phyloP scores from a whole-genome alignment of 2,113 vertebrate species.

The Nothobranchius furzeri region DNA sequence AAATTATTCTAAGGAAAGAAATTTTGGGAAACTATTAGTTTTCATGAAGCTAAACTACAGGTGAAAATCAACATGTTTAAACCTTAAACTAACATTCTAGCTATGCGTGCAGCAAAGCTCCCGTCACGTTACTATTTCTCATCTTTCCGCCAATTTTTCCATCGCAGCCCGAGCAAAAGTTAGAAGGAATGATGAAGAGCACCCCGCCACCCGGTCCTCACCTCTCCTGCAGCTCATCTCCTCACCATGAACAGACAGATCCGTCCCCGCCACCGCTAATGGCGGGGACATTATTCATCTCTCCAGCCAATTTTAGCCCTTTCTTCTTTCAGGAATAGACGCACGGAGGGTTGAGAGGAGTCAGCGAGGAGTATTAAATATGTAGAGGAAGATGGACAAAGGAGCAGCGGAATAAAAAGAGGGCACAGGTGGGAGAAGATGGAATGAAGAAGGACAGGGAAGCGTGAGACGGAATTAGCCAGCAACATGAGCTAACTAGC shows the following conservation, averaged over 20 bases:
- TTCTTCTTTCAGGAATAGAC: slow-evolving; percentile 71
- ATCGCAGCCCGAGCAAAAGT: slow-evolving; percentile 37
- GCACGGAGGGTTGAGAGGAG: slow-evolving; percentile 73
- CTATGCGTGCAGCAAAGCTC: neutral
- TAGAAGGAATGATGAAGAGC: slow-evolving; percentile 33
- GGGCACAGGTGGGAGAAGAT: slow-evolving; percentile 43
- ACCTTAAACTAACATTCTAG: too few relatives aligned
- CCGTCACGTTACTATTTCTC: neutral
- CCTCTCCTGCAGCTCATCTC: slow-evolving; percentile 53
- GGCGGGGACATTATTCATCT: slow-evolving; percentile 87
- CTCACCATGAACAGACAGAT: slow-evolving; percentile 83
- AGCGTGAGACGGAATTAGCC: slow-evolving; percentile 7
- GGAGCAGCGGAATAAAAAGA: slow-evolving; percentile 59
- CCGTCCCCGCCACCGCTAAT: slow-evolving; percentile 82
- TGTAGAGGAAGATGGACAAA: slow-evolving; percentile 77
- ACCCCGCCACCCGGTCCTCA: slow-evolving; percentile 35
- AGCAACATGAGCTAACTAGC: slow-evolving; percentile 16
- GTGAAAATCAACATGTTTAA: too few relatives aligned
- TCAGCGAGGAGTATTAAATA: slow-evolving; percentile 81
- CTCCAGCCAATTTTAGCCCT: slow-evolving; percentile 79
- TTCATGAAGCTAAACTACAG: too few relatives aligned
- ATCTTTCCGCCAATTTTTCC: neutral
- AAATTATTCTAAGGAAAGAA: too few relatives aligned
- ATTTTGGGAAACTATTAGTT: too few relatives aligned
- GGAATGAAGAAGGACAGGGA: slow-evolving; percentile 56